phyloP scores from a whole-genome alignment of 2,888 invertebrate species.

The Conchocele bisecta region DNA sequence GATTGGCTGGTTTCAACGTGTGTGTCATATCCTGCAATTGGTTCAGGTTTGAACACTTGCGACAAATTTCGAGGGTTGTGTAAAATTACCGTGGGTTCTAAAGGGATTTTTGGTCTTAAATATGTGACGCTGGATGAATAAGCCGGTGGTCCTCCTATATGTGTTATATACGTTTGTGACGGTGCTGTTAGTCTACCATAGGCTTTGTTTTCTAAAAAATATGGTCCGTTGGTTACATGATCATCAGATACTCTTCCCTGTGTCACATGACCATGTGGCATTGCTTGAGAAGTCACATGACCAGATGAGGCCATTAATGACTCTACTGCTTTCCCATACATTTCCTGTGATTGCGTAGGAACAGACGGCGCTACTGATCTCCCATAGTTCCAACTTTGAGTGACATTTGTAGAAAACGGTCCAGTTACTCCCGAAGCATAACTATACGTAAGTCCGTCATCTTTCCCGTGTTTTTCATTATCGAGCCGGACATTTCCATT shows the following conservation, averaged over 20 bases:
- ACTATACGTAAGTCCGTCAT: not conserved
- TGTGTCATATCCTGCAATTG: no score
- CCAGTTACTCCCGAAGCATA: not conserved
- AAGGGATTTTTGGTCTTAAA: no score
- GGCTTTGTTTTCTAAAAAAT: conserved; percentile 39
- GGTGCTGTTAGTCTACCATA: conserved; percentile 44
- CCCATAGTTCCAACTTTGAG: conserved; percentile 49
- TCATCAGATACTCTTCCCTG: no score
- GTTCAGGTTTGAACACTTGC: no score
- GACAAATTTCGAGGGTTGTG: no score
- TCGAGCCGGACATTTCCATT: conserved; percentile 37
- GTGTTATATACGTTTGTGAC: conserved; percentile 29
- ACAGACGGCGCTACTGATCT: conserved; percentile 7
- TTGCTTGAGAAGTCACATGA: conserved; percentile 9
- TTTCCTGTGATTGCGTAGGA: conserved; percentile 25
- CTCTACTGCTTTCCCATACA: conserved; percentile 14
- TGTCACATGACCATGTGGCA: conserved; percentile 33
- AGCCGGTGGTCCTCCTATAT: not conserved
- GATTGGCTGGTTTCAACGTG: conserved; percentile 10
- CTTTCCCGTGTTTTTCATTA: not conserved
- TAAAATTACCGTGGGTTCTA: no score
- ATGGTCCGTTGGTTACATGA: no score
- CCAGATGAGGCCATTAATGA: conserved; percentile 2
- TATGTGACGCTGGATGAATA: no score
- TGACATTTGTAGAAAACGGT: conserved; percentile 13